These are phyloP conservation scores for Steinernema feltiae DNA, from an alignment of 1,140 invertebrate genomes.

Conservation along the genomic window DNA sequence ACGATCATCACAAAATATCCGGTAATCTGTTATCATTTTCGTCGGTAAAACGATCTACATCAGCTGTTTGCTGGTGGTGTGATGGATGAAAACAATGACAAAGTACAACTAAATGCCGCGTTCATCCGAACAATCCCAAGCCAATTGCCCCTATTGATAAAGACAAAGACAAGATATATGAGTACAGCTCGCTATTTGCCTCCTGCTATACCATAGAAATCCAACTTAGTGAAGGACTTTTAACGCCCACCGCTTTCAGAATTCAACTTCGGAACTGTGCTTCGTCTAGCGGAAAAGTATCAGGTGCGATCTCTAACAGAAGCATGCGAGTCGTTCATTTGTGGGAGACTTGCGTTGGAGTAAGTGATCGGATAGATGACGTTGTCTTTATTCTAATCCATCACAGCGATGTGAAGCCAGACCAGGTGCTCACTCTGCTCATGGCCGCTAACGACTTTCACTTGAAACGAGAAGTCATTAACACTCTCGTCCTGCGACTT, in stretches of 20 bases:
- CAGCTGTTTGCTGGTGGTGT: background rate
- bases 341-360: slow-evolving; percentile 21
- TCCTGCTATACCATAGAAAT: too few species aligned
- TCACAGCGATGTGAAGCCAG: slow-evolving; percentile 29
- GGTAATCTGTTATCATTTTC: background rate
- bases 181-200: too few species aligned
- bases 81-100: too few species aligned
- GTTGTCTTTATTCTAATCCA: too few species aligned
- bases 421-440: slow-evolving; percentile 32
- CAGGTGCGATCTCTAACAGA: slow-evolving; percentile 27
- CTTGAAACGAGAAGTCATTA: slow-evolving; percentile 24
- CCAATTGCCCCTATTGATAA: too few species aligned
- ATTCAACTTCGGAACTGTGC: slow-evolving; percentile 28
- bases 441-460: slow-evolving; percentile 29
- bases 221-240: too few species aligned
- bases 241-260: slow-evolving; percentile 19
- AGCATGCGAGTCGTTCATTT: slow-evolving; percentile 30
- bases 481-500: slow-evolving; percentile 25
- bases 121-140: too few species aligned
- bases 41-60: background rate
- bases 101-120: too few species aligned
- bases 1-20: slow-evolving; percentile 17
- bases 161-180: too few species aligned
- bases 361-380: slow-evolving; percentile 22
- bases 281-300: slow-evolving; percentile 37